Percentiles rank a stretch among this genome's conserved stretches.
Conservation (phyloP, 2,113 vertebrate species). For the Nettapus auritus region DNA sequence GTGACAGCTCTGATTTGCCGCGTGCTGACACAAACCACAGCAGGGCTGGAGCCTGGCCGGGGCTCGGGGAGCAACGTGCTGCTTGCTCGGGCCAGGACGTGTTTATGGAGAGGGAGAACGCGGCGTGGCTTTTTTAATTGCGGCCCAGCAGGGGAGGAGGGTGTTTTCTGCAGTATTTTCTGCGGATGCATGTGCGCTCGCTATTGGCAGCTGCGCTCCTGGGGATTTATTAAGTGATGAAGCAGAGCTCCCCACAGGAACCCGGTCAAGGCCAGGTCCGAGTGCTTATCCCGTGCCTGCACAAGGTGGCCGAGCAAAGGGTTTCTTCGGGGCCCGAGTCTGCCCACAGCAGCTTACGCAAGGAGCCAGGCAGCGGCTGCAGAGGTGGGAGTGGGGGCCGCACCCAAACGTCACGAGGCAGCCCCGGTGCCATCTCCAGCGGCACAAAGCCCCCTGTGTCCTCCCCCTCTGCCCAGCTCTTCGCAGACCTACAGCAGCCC, state of each 20-base stretch:
- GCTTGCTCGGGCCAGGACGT: background rate
- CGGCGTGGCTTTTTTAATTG: background rate
- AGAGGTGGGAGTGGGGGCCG: constrained; percentile 32
- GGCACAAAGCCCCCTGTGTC: constrained; percentile 36
- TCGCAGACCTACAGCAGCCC: background rate
- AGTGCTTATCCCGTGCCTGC: background rate
- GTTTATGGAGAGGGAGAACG: background rate
- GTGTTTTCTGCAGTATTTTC: constrained; percentile 41
- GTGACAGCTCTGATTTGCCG: background rate
- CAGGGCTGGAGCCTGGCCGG: background rate
- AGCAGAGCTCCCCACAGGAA: background rate
- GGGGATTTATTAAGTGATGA: constrained; percentile 6
- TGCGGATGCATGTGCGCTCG: background rate
- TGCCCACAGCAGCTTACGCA: background rate
- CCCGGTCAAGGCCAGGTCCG: fast-evolving
- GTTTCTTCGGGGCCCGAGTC: background rate
- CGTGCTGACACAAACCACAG: background rate
- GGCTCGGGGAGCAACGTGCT: background rate
- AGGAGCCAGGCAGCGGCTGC: background rate
- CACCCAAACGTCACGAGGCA: constrained; percentile 26
- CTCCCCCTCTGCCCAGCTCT: background rate
- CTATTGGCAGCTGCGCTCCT: background rate
- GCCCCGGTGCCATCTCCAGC: background rate
- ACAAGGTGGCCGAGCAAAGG: background rate
- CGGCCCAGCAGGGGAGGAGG: background rate